phyloP scores from a whole-genome alignment of 2,888 invertebrate genomes.

The Seira ritae region DNA sequence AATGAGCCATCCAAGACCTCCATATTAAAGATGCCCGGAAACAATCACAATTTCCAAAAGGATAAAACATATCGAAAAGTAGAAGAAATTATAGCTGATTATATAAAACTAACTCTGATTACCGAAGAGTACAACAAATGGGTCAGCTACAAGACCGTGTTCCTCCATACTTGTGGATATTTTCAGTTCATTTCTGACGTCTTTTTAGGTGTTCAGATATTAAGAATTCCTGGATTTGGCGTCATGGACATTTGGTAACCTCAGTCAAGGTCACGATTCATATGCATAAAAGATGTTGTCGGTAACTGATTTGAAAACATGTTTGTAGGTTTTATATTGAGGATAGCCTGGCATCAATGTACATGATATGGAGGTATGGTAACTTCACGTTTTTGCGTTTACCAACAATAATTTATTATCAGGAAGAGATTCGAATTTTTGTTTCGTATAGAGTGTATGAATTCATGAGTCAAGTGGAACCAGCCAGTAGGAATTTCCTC shows the following conservation, averaged over 20 bases:
- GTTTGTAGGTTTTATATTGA: slow-evolving; percentile 37
- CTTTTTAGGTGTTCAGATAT: slow-evolving; percentile 43
- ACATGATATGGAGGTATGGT: slow-evolving; percentile 22
- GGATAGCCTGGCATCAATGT: slow-evolving; percentile 35
- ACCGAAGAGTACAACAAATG: slow-evolving; percentile 32
- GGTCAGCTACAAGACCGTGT: slow-evolving; percentile 42
- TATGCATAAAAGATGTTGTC: no score
- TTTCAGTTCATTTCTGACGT: slow-evolving; percentile 53
- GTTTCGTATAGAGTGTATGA: slow-evolving; percentile 40
- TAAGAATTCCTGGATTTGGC: slow-evolving; percentile 44
- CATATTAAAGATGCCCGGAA: no score
- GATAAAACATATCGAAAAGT: not conserved
- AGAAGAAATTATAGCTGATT: slow-evolving; percentile 33
- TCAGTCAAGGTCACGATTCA: no score
- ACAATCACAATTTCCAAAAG: no score
- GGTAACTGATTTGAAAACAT: not conserved
- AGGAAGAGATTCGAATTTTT: not conserved
- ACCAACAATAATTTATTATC: no score
- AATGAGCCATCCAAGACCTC: no score
- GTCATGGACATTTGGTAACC: slow-evolving; percentile 45
- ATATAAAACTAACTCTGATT: slow-evolving; percentile 36
- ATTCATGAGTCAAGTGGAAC: not conserved
- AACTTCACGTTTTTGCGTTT: no score
- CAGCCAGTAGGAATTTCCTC: not conserved
- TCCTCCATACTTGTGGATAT: slow-evolving; percentile 49